Base-by-base conservation (phyloP, 2,797 vertebrate species). In the Octomys mimax region DNA sequence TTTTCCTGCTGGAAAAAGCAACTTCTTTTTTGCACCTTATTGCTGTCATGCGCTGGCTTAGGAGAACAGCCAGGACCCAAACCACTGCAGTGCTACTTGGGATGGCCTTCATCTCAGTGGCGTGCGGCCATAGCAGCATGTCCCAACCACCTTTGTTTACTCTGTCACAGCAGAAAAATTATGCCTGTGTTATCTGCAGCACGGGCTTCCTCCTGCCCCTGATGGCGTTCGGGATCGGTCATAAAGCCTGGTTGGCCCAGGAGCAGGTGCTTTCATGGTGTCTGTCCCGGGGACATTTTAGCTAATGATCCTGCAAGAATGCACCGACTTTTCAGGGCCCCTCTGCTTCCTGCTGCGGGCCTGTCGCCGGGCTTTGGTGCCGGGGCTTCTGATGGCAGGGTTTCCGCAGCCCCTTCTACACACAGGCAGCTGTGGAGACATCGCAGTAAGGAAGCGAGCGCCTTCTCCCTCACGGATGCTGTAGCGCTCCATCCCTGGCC, bases 401-500 rank as follows among this genome's bases (percentile, higher is more conserved):
- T 96, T 97, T 96, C 96, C 93, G 97, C 42, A 31, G 54, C 89
- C 91, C 83, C 89, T 95, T 89, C 79, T 94, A 16, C 24, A 78
- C 84, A 79, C 64, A 73, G 87, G 87, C 92, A 92, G 92, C 95
- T 94, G 96, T 39, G 85, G 94, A 86, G 87, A 80, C 92, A 95
- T 82, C 68, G 24, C 36, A 42, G 31, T 52, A 77, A 89, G 62
- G 70, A 93, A 73, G 39, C 92, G 94, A 88, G 88, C 68, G 71
- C 79, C 85, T 92, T 52, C 39, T 88, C 21, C 39, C 59, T 26
- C 77, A 28, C 13, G 14, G n/a, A 14, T 21, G n/a, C 73, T 71
- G 10, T 54, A 89, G 22, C 31, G 36, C 42, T 5, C 13, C 0
- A 31, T 68, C 54, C 39, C 84, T 91, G 61, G 75, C 77, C 42